Evolutionary conservation across 2,797 vertebrate species (phyloP), one percentile per base, ranked within the genome.

Genomic region (Mallotus villosus): DNA sequence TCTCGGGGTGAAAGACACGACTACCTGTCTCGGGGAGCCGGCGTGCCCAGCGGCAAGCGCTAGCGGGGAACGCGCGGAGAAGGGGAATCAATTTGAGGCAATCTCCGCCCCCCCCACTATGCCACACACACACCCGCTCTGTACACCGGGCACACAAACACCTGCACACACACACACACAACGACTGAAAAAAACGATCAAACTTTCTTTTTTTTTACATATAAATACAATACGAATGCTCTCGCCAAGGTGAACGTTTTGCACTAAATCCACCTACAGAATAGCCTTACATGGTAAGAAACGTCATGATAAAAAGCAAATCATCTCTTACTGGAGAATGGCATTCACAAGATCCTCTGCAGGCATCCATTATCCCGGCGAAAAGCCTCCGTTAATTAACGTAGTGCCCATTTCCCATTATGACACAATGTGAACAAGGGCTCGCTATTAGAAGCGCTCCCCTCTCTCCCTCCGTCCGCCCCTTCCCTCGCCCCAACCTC

Each of bases 11-110:
- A 78, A 29, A 91, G 92, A 90, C 90, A 90, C 81, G 89, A 85
- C 91, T 93, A 94, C 93, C 90, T 93, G 93, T 91, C 92, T 87
- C 79, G 72, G 77, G 91, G 89, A 79, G 66, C 86, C 78, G 87
- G 74, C n/a, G 76, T 65, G 76, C 89, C 9, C 68, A 75, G 72
- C 84, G 82, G 83, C 81, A 72, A 87, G 86, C 84, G 86, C 84
- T 81, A 84, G 86, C 88, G 83, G 90, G 80, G 83, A 80, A 80
- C 71, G 82, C 67, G 79, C 77, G 79, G 85, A 70, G 73, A 84
- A 78, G 81, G 81, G 81, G 84, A 90, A 89, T 90, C 88, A 87
- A 91, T 88, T 86, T 84, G 79, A 84, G 81, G 78, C 81, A 84
- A 87, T 88, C 82, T 89, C 87, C 85, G 85, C 77, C 85, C 63